Evolutionary conservation across 2,888 invertebrate genomes (phyloP).

Genomic region (Actias luna): DNA sequence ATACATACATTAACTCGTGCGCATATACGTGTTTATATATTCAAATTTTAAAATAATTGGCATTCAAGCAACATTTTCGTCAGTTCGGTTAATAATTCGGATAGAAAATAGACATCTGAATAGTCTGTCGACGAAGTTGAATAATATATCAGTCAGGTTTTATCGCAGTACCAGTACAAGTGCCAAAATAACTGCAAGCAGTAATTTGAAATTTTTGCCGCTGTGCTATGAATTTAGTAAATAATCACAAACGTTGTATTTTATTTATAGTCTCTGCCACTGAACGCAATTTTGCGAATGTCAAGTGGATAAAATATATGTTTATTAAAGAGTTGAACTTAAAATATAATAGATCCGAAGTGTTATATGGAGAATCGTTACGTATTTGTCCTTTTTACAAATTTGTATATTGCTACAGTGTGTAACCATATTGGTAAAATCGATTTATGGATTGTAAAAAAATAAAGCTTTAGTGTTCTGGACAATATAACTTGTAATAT

Average conservation of each 20-base stretch:
- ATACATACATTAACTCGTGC: background rate
- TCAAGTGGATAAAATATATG: too few species aligned
- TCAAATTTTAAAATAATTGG: background rate
- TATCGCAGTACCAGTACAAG: background rate
- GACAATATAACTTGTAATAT: too few species aligned
- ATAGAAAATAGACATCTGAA: constrained; percentile 3
- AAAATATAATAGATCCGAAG: too few species aligned
- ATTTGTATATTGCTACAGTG: background rate
- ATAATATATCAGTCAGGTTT: constrained; percentile 6
- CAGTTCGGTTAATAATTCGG: background rate
- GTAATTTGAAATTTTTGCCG: background rate
- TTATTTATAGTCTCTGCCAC: background rate
- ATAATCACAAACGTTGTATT: background rate
- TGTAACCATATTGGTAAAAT: too few species aligned
- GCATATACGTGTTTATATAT: background rate
- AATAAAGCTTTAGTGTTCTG: too few species aligned
- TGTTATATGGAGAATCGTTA: background rate
- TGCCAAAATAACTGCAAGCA: constrained; percentile 5
- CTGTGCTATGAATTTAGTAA: background rate
- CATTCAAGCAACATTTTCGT: background rate
- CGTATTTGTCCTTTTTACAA: background rate
- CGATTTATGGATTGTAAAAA: too few species aligned
- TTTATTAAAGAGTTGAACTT: too few species aligned
- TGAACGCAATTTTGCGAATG: too few species aligned
- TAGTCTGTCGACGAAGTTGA: background rate